Evolutionary conservation across 1,140 invertebrate genomes (phyloP).

Genomic region (Frieseomelitta varia): DNA sequence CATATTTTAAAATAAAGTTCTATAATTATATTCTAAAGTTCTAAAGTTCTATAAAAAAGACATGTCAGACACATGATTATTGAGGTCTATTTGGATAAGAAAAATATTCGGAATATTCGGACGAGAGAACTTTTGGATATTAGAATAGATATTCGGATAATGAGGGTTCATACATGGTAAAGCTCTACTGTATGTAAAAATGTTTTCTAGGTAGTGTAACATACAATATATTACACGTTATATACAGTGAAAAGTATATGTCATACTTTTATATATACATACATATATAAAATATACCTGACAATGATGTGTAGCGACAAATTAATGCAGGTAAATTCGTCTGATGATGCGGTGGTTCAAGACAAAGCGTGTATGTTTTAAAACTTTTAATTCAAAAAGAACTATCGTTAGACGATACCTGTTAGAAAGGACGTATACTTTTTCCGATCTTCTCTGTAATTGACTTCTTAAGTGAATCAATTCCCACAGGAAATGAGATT

Average conservation of each 20-base stretch:
- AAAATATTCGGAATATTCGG: no score
- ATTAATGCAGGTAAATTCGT: constrained; percentile 18
- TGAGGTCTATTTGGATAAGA: no score
- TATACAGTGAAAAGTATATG: neutral
- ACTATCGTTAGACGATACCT: constrained; percentile 84
- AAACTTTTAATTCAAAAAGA: constrained; percentile 14
- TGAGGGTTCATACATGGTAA: no score
- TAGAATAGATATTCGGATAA: no score
- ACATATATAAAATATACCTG: constrained; percentile 17
- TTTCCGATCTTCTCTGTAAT: constrained; percentile 95
- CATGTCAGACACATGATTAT: no score
- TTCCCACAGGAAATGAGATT: constrained; percentile 98
- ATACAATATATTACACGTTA: neutral
- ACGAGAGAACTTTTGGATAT: no score
- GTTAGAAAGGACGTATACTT: constrained; percentile 98
- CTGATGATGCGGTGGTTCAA: neutral
- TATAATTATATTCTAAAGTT: no score
- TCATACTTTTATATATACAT: neutral
- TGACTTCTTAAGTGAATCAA: constrained; percentile 96
- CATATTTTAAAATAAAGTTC: no score
- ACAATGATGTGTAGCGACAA: constrained; percentile 6
- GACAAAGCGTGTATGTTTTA: constrained; percentile 17
- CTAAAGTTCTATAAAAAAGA: no score
- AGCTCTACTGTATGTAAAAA: neutral
- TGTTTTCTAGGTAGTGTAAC: neutral